A percentile compares a stretch with the other conserved stretches of the same genome.
Evolutionary conservation across 1,140 invertebrate genomes (phyloP).

Genomic region (Choristoneura fumiferana): DNA sequence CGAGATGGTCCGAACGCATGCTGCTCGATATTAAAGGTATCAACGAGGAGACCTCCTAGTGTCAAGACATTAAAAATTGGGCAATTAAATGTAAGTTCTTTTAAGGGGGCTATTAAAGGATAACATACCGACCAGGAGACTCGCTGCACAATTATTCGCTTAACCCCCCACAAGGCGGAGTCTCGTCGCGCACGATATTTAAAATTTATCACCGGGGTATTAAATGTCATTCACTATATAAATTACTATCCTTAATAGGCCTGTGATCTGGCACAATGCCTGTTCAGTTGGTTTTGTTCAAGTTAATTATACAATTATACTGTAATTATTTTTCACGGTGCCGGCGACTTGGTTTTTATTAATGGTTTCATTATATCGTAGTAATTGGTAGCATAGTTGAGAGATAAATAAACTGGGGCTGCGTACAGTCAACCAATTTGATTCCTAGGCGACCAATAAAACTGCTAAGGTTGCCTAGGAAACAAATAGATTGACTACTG

Average conservation of each 20-base stretch:
- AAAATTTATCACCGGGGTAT: slow-evolving; percentile 55
- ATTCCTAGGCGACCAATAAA: too few relatives aligned
- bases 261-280: slow-evolving; percentile 43
- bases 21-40: slow-evolving; percentile 38
- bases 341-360: neutral
- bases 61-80: slow-evolving; percentile 50
- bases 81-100: slow-evolving; percentile 63
- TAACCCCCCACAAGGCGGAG: slow-evolving; percentile 50
- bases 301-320: slow-evolving; percentile 28
- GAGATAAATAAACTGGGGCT: too few relatives aligned
- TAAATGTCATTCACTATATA: slow-evolving; percentile 59
- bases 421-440: too few relatives aligned
- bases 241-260: slow-evolving; percentile 47
- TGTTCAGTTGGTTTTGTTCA: slow-evolving; percentile 35
- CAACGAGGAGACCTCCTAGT: slow-evolving; percentile 46
- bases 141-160: slow-evolving; percentile 42
- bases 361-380: too few relatives aligned
- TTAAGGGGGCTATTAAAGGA: slow-evolving; percentile 62
- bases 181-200: slow-evolving; percentile 36
- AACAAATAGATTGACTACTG: too few relatives aligned
- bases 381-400: too few relatives aligned
- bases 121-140: slow-evolving; percentile 42
- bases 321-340: too few relatives aligned
- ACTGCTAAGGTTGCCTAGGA: too few relatives aligned
- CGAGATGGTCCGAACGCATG: neutral